Conservation (phyloP, 2,888 invertebrate genomes). For the Eucera pruinosa region DNA sequence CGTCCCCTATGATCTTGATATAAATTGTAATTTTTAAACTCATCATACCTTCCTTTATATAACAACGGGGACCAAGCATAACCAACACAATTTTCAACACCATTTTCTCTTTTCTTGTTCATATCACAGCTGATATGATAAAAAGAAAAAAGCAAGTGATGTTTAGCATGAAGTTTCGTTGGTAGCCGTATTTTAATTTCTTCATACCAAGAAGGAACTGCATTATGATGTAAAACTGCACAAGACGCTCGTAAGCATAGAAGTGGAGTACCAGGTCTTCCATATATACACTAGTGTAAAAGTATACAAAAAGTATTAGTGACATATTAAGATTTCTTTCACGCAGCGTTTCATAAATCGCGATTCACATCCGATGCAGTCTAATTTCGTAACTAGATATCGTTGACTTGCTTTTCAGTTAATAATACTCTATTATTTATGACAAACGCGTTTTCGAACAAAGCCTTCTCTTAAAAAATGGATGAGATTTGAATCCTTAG, state of each 20-base stretch:
- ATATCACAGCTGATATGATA: conserved; percentile 97
- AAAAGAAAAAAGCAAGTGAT: conserved; percentile 97
- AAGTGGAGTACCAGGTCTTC: conserved; percentile 88
- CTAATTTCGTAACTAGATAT: no score
- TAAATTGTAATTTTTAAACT: not conserved
- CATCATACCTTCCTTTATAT: conserved; percentile 88
- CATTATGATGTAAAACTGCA: conserved; percentile 95
- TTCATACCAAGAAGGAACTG: conserved; percentile 95
- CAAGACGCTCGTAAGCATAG: conserved; percentile 90
- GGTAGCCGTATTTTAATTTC: conserved; percentile 97
- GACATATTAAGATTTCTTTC: not conserved
- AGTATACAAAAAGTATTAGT: conserved; percentile 12
- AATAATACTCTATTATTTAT: no score
- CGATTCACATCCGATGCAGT: no score
- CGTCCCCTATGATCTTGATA: no score
- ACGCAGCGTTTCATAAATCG: no score
- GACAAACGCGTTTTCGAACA: no score
- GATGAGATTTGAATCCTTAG: no score
- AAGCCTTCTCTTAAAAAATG: no score
- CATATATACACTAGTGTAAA: conserved; percentile 89
- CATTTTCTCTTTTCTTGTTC: conserved; percentile 90
- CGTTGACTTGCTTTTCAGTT: no score
- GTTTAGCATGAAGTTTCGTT: conserved; percentile 91
- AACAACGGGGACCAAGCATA: conserved; percentile 97
- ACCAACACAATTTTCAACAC: conserved; percentile 94